phyloP scores from a whole-genome alignment of 1,140 invertebrate genomes.

The Drosophila seguyi region DNA sequence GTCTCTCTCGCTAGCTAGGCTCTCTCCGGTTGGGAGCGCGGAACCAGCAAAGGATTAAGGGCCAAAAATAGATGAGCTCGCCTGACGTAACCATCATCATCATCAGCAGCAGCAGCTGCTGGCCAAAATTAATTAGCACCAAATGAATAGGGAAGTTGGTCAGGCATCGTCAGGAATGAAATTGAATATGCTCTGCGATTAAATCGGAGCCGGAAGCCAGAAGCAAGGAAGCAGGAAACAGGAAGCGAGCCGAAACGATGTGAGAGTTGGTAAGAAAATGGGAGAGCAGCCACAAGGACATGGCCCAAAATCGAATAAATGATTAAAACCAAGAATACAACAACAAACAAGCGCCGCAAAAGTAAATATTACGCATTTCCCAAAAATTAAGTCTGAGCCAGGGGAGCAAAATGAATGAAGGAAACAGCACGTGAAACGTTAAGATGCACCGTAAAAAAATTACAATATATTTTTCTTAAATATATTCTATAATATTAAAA shows the following conservation, averaged over 20 bases:
- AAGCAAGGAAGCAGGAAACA: not conserved
- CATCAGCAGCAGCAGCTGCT: constrained; percentile 15
- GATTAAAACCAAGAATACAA: constrained; percentile 36
- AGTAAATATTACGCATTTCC: constrained; percentile 30
- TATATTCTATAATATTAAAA: not conserved
- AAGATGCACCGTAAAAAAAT: constrained; percentile 1
- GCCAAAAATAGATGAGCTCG: constrained; percentile 49
- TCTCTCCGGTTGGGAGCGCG: constrained; percentile 15
- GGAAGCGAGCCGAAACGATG: constrained; percentile 4
- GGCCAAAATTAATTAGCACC: constrained; percentile 53
- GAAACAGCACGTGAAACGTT: constrained; percentile 16
- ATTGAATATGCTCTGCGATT: constrained; percentile 52
- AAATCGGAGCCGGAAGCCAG: constrained; percentile 40
- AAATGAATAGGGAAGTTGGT: constrained; percentile 49
- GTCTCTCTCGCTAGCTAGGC: constrained; percentile 3
- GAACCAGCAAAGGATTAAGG: constrained; percentile 47
- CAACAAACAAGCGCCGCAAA: constrained; percentile 25
- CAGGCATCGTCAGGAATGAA: constrained; percentile 39
- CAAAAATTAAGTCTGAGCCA: constrained; percentile 48
- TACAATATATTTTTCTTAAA: no score
- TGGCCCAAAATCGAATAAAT: constrained; percentile 22
- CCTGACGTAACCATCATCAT: constrained; percentile 56
- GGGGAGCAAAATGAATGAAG: constrained; percentile 3
- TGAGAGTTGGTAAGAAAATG: constrained; percentile 1
- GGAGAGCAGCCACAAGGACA: constrained; percentile 4